A percentile compares a stretch with the other conserved stretches of the same genome.
These are phyloP conservation scores for Argentina silus DNA, from an alignment of 2,797 vertebrate genomes.

Conservation along the genomic window DNA sequence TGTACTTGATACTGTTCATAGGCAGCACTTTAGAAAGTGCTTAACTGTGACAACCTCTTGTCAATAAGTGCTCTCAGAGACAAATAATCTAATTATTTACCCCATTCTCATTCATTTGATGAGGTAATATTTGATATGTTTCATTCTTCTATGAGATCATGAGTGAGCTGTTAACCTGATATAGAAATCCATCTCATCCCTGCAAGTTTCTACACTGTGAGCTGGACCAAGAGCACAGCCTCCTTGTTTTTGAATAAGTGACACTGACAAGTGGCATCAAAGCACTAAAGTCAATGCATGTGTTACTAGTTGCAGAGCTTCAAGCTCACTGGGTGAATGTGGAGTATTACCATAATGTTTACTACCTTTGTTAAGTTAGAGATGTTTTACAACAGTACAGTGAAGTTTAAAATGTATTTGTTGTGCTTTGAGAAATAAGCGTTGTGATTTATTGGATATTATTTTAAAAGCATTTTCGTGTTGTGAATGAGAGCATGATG, in stretches of 20 bases:
- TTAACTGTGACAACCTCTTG: background rate
- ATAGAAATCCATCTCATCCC: background rate
- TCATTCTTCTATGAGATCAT: background rate
- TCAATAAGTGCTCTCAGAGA: no score
- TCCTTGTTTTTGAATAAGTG: slow-evolving; percentile 23
- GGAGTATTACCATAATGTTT: slow-evolving; percentile 48
- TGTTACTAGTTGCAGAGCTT: slow-evolving; percentile 12
- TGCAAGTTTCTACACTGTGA: background rate
- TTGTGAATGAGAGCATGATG: slow-evolving; percentile 54
- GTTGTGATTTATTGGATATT: slow-evolving; percentile 50
- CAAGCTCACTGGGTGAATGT: slow-evolving; percentile 33
- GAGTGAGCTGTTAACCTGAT: background rate
- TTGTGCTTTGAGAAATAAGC: slow-evolving; percentile 43
- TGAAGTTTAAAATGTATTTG: slow-evolving; percentile 42
- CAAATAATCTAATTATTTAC: no score
- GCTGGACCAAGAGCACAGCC: slow-evolving; percentile 1
- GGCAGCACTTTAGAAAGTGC: background rate
- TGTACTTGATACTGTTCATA: background rate
- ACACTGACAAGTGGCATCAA: slow-evolving; percentile 39
- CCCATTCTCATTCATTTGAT: background rate
- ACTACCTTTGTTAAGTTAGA: slow-evolving; percentile 31
- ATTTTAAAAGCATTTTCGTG: slow-evolving; percentile 71
- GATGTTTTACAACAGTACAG: slow-evolving; percentile 43
- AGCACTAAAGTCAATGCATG: slow-evolving; percentile 23
- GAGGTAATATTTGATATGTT: background rate